Base-by-base conservation (phyloP, 2,113 vertebrate genomes). In the Tragelaphus imberbis region DNA sequence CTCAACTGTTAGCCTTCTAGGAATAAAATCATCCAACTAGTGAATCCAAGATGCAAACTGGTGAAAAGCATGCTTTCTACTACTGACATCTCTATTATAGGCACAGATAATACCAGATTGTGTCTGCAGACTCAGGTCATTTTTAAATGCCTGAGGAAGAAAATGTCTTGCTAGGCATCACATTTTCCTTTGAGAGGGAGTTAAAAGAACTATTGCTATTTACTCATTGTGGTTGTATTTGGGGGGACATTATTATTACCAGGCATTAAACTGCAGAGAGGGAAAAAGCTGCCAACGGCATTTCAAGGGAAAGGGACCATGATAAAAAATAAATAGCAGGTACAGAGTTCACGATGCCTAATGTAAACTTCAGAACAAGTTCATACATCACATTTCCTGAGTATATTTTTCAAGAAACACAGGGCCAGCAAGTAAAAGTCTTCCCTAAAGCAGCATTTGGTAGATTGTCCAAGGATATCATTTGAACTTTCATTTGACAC, bases 91-190 rank as follows among this genome's bases (percentile, higher is more conserved):
- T 97, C 97, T n/a, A 91, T 97, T 97, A 95, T 17, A 93, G 44
- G 33, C 51, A 85, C 15, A 5, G 59, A 88, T 3, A 75, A 86
- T 88, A 82, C 87, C 95, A 89, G 90, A 97, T 96, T 36, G 68
- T 30, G 5, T 92, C 98, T 97, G 93, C 96, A 98, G 89, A 94
- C 33, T 79, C 97, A 92, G 89, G 87, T 94, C 94, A 80, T 95
- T 87, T 84, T 80, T 68, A 92, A 90, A 36, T 80, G 96, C 40
- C 25, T 0, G 3, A 55, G 71, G 86, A 98, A 92, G 88, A 98
- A 92, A 47, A 84, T 77, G 56, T 40, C 84, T 92, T 49, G 0
- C 6, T 9, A 86, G 27, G 23, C 90, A 95, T 92, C 15, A 51
- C 10, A 88, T 95, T 96, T 19, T 94, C 97, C 63, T 90, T 95